Base-by-base conservation (phyloP, 2,888 invertebrate species). In the Tachystola acroxantha region DNA sequence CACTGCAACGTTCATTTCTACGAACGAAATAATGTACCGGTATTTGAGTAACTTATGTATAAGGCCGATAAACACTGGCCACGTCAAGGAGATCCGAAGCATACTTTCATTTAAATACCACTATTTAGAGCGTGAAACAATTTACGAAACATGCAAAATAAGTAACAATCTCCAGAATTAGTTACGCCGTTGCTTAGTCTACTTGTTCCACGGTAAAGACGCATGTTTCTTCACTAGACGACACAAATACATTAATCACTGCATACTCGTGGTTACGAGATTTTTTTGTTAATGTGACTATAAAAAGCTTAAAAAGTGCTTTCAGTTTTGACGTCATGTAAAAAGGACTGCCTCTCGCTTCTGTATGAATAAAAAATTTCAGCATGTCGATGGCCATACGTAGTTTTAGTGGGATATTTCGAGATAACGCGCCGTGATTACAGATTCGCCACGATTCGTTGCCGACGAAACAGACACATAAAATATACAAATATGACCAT, bases 131-230 rank as follows among this genome's bases (percentile, higher is more conserved):
- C 86, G 82, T 86, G 80, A 80, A 86, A 77, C 73, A 63, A 74
- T 81, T 84, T 78, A 82, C 85, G 85, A 85, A 85, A 86, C 82
- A 85, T 85, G 85, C 82, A 85, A 85, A 86, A 85, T 82, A 81
- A 81, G 69, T 77, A 71, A 86, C 85, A 80, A 85, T 85, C 85
- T 84, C 77, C 64, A 69, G 76, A 80, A 82, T 84, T 85, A 81
- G 85, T 81, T 81, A 80, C 84, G 84, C 82, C 52, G 73, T 79
- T 74, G 81, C 74, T 73, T 70, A 79, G 56, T 78, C 75, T 72
- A 75, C 73, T 78, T 75, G 71, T 65, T 69, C 63, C 60, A 78
- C 68, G 72, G 70, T 75, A 69, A 71, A 75, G 65, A 75, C 60
- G 64, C 53, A 57, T 64, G 78, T 79, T 81, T 79, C 80, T 76